Percentiles rank a stretch among this genome's conserved stretches.
These are phyloP conservation scores for Catocala nupta DNA, from an alignment of 2,888 invertebrate genomes.

Conservation along the genomic window DNA sequence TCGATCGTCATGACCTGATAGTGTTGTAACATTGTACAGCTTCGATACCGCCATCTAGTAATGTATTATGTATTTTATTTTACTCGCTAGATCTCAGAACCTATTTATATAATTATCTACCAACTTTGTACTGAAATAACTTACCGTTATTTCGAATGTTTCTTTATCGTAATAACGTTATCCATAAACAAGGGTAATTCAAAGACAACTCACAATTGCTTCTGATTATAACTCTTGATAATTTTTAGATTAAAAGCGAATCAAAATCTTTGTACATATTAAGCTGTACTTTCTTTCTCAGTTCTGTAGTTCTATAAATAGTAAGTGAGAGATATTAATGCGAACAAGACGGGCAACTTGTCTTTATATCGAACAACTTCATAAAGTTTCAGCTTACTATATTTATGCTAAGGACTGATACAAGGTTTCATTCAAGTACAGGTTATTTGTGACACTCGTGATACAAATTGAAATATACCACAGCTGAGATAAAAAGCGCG, in stretches of 20 bases:
- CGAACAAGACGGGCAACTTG: not conserved
- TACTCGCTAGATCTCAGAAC: constrained; percentile 36
- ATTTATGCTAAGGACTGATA: constrained; percentile 4
- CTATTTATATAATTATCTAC: constrained; percentile 49
- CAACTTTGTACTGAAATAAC: constrained; percentile 34
- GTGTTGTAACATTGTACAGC: constrained; percentile 60
- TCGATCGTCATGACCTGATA: constrained; percentile 73
- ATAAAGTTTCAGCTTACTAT: constrained; percentile 4
- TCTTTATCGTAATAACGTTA: constrained; percentile 25
- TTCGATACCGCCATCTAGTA: constrained; percentile 55
- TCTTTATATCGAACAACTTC: constrained; percentile 10
- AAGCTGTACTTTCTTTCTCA: not conserved
- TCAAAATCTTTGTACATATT: no score
- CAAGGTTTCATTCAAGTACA: constrained; percentile 1
- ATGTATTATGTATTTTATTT: constrained; percentile 58
- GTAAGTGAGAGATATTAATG: not conserved
- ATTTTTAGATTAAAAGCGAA: not conserved
- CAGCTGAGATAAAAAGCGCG: not conserved
- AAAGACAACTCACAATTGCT: constrained; percentile 2
- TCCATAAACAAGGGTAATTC: constrained; percentile 19
- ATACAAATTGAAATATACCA: not conserved
- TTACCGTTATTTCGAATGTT: constrained; percentile 36
- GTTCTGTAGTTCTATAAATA: constrained; percentile 1
- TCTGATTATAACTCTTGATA: constrained; percentile 2
- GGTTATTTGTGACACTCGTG: constrained; percentile 1